Percentiles rank a stretch among this genome's conserved stretches.
Conservation (phyloP, 2,797 vertebrate genomes). For the Poecilia velifera region DNA sequence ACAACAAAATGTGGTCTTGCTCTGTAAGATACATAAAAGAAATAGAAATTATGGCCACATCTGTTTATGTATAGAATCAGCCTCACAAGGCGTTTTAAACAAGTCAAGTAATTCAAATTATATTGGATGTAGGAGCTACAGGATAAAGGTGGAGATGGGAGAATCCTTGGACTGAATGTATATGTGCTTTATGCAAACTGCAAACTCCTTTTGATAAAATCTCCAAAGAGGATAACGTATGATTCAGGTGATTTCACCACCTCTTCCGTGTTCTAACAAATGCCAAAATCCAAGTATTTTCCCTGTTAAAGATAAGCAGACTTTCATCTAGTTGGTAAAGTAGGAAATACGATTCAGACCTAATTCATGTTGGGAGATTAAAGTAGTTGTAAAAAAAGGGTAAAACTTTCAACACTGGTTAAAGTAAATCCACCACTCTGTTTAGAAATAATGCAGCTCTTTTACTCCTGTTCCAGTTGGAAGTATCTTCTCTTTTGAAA, state of each 20-base stretch:
- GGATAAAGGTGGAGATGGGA: not conserved
- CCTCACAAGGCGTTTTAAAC: not conserved
- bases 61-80: not conserved
- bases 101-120: not conserved
- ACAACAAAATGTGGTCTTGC: not conserved
- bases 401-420: not conserved
- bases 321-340: not conserved
- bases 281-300: too few relatives aligned
- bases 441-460: not conserved
- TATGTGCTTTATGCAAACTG: not conserved
- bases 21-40: too few relatives aligned
- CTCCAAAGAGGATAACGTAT: too few relatives aligned
- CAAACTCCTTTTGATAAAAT: too few relatives aligned
- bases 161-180: not conserved
- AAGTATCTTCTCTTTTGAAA: not conserved
- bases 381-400: not conserved
- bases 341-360: not conserved
- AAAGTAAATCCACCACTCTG: not conserved
- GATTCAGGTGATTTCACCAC: too few relatives aligned
- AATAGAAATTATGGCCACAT: not conserved
- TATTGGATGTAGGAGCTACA: not conserved
- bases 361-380: not conserved
- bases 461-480: not conserved
- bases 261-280: too few relatives aligned
- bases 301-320: too few relatives aligned